Conservation (phyloP, 2,113 vertebrate species). For the Clinocottus analis region DNA sequence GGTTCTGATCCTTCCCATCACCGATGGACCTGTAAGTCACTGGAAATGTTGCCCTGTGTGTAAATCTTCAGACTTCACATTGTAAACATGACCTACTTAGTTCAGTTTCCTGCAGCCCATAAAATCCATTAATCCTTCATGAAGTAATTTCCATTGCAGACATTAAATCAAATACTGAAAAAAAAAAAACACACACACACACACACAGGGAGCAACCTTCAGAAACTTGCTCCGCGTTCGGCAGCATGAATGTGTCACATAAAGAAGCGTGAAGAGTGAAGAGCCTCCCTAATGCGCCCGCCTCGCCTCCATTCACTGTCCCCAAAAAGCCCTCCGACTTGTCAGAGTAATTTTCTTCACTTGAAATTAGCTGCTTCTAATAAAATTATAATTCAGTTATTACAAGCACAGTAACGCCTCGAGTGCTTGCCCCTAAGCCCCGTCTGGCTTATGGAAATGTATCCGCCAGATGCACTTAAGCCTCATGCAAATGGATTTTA, state of each 20-base stretch:
- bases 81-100: slow-evolving; percentile 56
- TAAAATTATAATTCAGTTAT: slow-evolving; percentile 77
- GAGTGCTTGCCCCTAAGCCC: slow-evolving; percentile 60
- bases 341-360: slow-evolving; percentile 72
- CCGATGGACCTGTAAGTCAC: not conserved
- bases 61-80: slow-evolving; percentile 9
- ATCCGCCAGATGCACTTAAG: slow-evolving; percentile 61
- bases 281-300: slow-evolving; percentile 35
- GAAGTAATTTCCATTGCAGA: slow-evolving; percentile 19
- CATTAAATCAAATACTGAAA: slow-evolving; percentile 29
- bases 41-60: not conserved
- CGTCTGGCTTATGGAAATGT: slow-evolving; percentile 67
- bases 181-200: slow-evolving; percentile 7
- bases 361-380: slow-evolving; percentile 76
- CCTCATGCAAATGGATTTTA: slow-evolving; percentile 70
- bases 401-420: slow-evolving; percentile 67
- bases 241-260: slow-evolving; percentile 44
- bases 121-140: slow-evolving; percentile 54
- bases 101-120: slow-evolving; percentile 28
- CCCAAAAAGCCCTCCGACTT: slow-evolving; percentile 46
- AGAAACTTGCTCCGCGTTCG: slow-evolving; percentile 28
- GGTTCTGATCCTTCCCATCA: not conserved
- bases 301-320: slow-evolving; percentile 40
- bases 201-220: slow-evolving; percentile 23
- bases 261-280: slow-evolving; percentile 48